These are phyloP conservation scores for Actinopyga echinites DNA, from an alignment of 53 echinoderm and acorn worm genomes.

Conservation along the genomic window DNA sequence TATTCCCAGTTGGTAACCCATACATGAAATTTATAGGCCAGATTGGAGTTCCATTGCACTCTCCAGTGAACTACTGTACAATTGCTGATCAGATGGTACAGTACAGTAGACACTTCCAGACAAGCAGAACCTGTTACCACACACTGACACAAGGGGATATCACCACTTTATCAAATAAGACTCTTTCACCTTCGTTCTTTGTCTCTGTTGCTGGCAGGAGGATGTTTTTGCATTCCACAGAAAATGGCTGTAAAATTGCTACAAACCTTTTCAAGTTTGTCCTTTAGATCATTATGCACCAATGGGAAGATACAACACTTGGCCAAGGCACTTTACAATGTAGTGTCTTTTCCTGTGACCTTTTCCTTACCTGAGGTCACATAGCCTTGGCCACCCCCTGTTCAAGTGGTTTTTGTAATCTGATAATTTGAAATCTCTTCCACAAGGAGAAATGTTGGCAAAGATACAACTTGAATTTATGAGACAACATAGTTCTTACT, in stretches of 20 bases:
- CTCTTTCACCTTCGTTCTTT: background rate
- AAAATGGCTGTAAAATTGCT: no score
- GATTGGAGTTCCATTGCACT: no score
- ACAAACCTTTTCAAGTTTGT: no score
- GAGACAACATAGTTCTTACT: background rate
- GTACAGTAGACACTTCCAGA: no score
- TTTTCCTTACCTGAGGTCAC: constrained; percentile 19
- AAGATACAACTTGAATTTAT: background rate
- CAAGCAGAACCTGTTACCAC: no score
- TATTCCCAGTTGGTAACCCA: no score
- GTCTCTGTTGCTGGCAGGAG: background rate
- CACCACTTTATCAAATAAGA: background rate
- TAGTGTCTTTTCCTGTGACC: constrained; percentile 1
- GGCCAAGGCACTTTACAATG: constrained; percentile 25
- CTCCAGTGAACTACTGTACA: no score
- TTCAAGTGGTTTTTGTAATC: background rate
- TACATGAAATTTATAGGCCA: no score
- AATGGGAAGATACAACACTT: background rate
- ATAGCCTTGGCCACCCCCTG: constrained; percentile 30
- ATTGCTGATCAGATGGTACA: no score
- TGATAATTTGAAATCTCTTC: background rate
- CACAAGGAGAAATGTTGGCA: background rate
- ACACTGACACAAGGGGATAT: background rate
- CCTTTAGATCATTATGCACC: no score
- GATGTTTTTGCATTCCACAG: constrained; percentile 22